phyloP scores from a whole-genome alignment of 2,797 vertebrate species.

The Eulemur mongoz region DNA sequence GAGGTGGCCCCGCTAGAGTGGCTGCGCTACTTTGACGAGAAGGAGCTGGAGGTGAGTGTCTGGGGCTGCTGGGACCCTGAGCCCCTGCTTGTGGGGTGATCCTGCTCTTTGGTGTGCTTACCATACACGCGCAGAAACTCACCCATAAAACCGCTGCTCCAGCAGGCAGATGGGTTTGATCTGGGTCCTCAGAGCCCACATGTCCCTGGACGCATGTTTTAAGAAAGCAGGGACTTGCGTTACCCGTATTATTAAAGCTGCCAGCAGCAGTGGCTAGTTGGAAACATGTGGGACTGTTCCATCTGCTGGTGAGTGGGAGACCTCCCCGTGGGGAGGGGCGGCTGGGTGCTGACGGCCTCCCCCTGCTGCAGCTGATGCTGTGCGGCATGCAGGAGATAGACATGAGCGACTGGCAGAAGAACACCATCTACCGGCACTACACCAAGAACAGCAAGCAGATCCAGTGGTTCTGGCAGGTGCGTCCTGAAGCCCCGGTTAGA shows the following conservation, averaged over 20 bases:
- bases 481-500: not conserved
- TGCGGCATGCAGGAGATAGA: constrained; percentile 99
- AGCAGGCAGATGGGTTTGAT: not conserved
- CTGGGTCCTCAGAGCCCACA: not conserved
- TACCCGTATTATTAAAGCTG: not conserved
- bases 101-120: not conserved
- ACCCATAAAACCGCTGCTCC: not conserved
- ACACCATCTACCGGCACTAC: constrained; percentile 97
- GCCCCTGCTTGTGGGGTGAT: not conserved
- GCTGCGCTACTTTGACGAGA: constrained; percentile 98
- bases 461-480: constrained; percentile 99
- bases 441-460: constrained; percentile 99
- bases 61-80: not conserved
- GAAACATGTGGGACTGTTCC: not conserved
- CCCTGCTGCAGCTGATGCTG: constrained; percentile 92
- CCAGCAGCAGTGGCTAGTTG: not conserved
- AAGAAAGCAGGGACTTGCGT: not conserved
- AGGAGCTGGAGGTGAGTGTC: constrained; percentile 95
- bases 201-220: not conserved
- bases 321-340: accelerated
- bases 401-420: constrained; percentile 97
- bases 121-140: not conserved
- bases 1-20: constrained; percentile 98
- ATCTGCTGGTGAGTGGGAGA: not conserved
- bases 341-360: not conserved